Base-by-base conservation (phyloP, 2,888 invertebrate genomes). In the Caenorhabditis becei region DNA sequence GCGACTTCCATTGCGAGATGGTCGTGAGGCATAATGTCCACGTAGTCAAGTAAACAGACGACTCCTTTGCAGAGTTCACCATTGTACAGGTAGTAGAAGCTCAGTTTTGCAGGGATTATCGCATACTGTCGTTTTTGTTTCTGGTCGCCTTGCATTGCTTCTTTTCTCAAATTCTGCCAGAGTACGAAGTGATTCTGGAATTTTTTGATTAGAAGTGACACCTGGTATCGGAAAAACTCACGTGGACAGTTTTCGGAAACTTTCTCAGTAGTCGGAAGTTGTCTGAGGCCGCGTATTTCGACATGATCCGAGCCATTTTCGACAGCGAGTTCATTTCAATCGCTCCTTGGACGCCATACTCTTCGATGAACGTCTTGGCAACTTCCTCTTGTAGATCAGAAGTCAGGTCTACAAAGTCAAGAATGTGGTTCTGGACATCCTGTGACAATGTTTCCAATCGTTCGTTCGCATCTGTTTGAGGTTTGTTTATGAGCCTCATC, bases 1-100 rank as follows among this genome's bases (percentile, higher is more conserved):
- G 58, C 65, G 11, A 54, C 61, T 49, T 82, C 74, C 23, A 51
- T 61, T 0, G 65, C 58, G 2, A 58, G 10, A 35, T 18, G 28
- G 41, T 82, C 82, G 2, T 77, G 53, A 5, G 67, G 69, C 7
- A 61, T 23, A 5, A 78, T n/a, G 4, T 78, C 66, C 16, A 69
- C 10, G 23, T 74, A 82, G 28, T 78, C 77, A 2, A 77, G 23
- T 2, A 82, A 35, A 37, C 77, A 77, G 8, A 65, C 71, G 1
- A 82, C 35, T 10, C 72, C 82, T 61, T 74, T 82, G 24, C 41
- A 66, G 24, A 75, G 32, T 23, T 75, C 75, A 20, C 75, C 75
- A 24, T 66, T 66, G 47, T 53, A 75, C 16, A 75, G 53, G 14
- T 51, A 75, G 32, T 32, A 66, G 44, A 75, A 75, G 3, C 53